A percentile compares a stretch with the other conserved stretches of the same genome.
Conservation (phyloP, 1,140 invertebrate genomes). For the Bathynomus jamesi region DNA sequence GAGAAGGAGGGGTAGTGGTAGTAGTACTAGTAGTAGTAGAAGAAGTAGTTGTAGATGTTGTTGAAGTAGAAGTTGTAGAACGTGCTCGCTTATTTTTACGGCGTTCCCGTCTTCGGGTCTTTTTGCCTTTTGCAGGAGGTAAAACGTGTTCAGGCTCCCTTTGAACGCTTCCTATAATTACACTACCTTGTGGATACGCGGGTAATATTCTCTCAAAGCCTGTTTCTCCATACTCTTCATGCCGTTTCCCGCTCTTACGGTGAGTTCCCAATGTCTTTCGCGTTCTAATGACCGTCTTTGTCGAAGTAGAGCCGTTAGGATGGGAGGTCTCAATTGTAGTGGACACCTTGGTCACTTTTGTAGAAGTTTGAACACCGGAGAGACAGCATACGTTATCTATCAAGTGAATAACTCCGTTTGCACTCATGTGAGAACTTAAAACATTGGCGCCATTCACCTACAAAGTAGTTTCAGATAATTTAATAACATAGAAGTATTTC, state of each 20-base stretch:
- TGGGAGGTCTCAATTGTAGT: constrained; percentile 3
- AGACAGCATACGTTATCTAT: constrained; percentile 48
- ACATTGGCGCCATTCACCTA: constrained; percentile 46
- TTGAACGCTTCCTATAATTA: constrained; percentile 7
- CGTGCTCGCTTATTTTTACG: constrained; percentile 7
- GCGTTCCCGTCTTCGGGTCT: constrained; percentile 4
- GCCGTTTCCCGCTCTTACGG: constrained; percentile 21
- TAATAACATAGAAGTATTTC: too few species aligned
- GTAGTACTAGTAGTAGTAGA: background rate
- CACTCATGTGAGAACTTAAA: constrained; percentile 47
- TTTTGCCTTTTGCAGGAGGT: constrained; percentile 14
- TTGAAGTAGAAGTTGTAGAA: constrained; percentile 4
- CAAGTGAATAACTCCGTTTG: constrained; percentile 54
- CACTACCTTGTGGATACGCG: constrained; percentile 25
- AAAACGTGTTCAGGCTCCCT: constrained; percentile 2
- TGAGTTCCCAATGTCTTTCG: constrained; percentile 15
- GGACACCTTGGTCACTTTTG: background rate
- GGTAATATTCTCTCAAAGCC: constrained; percentile 9
- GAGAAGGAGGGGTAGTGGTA: background rate
- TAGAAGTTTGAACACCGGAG: background rate
- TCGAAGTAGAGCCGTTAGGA: constrained; percentile 8
- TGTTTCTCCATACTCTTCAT: constrained; percentile 13
- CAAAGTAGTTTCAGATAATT: too few species aligned
- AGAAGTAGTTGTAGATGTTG: background rate
- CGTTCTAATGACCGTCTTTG: background rate